Evolutionary conservation across 2,113 vertebrate genomes (phyloP).

Genomic region (Tympanuchus pallidicinctus): DNA sequence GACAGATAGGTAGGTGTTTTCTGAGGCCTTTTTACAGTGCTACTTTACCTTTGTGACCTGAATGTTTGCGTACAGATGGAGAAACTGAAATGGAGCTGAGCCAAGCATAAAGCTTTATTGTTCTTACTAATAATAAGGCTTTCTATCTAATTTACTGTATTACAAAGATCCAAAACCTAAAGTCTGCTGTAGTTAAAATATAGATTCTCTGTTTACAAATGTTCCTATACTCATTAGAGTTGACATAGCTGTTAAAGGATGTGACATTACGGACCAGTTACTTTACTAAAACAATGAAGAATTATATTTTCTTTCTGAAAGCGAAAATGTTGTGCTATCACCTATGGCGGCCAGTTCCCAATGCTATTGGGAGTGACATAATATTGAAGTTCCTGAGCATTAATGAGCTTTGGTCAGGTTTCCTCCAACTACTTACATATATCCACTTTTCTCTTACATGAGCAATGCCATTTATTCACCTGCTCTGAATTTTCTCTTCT

Average conservation of each 20-base stretch:
- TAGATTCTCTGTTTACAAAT: not conserved
- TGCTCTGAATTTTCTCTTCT: not conserved
- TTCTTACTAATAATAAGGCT: not conserved
- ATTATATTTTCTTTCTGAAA: not conserved
- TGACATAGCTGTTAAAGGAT: not conserved
- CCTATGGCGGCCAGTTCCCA: not conserved
- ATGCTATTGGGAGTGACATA: not conserved
- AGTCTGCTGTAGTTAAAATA: not conserved
- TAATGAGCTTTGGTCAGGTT: not conserved
- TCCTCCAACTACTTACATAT: not conserved
- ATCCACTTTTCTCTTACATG: not conserved
- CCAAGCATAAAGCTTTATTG: not conserved
- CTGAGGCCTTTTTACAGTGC: not conserved
- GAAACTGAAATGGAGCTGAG: not conserved
- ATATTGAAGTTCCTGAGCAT: not conserved
- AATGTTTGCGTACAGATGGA: conserved; percentile 1
- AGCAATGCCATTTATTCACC: not conserved
- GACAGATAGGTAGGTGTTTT: not conserved
- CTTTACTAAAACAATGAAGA: not conserved
- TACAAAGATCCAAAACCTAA: not conserved
- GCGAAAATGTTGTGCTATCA: not conserved
- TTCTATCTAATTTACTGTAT: not conserved
- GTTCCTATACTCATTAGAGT: rapidly evolving
- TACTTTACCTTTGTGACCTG: not conserved
- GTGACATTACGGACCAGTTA: not conserved